Evolutionary conservation across 2,113 vertebrate genomes (phyloP).

Genomic region (Sinocyclocheilus anophthalmus): DNA sequence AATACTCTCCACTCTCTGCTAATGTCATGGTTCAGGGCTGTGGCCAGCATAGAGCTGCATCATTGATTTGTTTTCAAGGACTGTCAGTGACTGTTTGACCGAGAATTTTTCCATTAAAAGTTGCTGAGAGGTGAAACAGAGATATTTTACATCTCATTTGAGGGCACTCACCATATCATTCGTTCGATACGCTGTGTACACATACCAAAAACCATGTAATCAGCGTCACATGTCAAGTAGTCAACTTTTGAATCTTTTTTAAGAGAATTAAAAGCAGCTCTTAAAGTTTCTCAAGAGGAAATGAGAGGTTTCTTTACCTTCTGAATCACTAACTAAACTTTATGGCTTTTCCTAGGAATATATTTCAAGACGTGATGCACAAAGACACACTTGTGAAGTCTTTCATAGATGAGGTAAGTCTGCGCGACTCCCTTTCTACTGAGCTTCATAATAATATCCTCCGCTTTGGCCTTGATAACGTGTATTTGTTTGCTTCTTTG

Average conservation of each 20-base stretch:
- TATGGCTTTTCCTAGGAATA: slow-evolving; percentile 76
- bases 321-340: neutral
- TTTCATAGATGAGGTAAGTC: slow-evolving; percentile 92
- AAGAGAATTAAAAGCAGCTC: neutral
- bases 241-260: neutral
- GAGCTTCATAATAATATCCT: neutral
- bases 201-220: neutral
- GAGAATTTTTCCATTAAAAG: slow-evolving; percentile 3
- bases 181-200: neutral
- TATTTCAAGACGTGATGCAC: slow-evolving; percentile 96
- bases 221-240: neutral
- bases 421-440: neutral
- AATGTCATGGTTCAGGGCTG: slow-evolving; percentile 32
- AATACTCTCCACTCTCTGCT: neutral
- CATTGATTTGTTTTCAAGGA: slow-evolving; percentile 33
- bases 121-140: neutral
- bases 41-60: slow-evolving; percentile 2
- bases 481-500: slow-evolving; percentile 4
- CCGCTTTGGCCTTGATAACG: slow-evolving; percentile 7
- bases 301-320: neutral
- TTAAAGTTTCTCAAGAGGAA: neutral
- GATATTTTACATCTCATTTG: slow-evolving; percentile 9
- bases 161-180: neutral
- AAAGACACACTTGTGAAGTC: slow-evolving; percentile 91
- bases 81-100: neutral